A percentile compares a stretch with the other conserved stretches of the same genome.
phyloP scores from a whole-genome alignment of 2,888 invertebrate genomes.

The Fragum whitleyi region DNA sequence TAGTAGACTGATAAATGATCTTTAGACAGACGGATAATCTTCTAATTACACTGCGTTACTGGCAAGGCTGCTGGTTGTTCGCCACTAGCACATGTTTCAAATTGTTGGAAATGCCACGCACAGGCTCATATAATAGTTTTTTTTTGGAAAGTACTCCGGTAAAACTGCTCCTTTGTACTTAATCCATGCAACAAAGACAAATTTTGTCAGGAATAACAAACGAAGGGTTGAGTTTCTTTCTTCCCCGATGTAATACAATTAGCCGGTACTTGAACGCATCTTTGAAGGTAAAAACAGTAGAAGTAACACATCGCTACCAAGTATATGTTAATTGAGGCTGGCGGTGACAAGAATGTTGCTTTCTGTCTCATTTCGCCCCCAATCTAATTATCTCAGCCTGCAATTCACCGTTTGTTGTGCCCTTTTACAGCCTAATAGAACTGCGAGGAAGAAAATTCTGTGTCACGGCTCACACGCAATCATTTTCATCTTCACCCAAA shows the following conservation, averaged over 20 bases:
- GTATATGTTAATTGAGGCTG: conserved; percentile 13
- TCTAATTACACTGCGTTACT: no score
- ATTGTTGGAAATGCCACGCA: no score
- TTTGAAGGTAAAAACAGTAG: conserved; percentile 13
- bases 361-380: conserved; percentile 17
- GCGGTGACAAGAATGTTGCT: background rate
- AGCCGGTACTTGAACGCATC: background rate
- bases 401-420: conserved; percentile 19
- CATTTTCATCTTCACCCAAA: background rate
- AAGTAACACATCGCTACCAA: conserved; percentile 22
- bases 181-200: no score
- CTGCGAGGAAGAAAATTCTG: background rate
- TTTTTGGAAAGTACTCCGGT: no score
- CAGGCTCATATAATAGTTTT: no score
- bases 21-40: no score
- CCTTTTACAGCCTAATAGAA: conserved; percentile 10
- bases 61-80: no score
- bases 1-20: no score
- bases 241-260: conserved; percentile 7
- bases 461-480: conserved; percentile 18
- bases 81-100: no score
- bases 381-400: conserved; percentile 17
- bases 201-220: no score
- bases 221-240: background rate
- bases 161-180: no score